Conservation (phyloP, 2,888 invertebrate genomes). For the Drosophila rubida region DNA sequence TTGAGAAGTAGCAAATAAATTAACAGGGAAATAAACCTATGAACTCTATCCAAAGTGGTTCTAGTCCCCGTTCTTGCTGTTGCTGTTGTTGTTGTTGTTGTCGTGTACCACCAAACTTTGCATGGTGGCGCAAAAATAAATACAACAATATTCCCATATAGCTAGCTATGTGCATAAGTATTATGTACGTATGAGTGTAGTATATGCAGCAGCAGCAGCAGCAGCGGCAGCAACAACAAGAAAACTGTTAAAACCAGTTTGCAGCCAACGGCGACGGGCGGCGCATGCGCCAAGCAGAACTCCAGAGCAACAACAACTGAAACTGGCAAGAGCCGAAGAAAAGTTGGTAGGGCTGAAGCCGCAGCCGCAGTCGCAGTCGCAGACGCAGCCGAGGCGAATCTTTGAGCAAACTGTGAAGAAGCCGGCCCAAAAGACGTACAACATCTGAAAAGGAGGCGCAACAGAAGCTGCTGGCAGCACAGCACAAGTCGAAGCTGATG, state of each 20-base stretch:
- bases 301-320: constrained; percentile 28
- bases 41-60: constrained; percentile 21
- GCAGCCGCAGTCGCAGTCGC: no score
- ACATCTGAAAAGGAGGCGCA: constrained; percentile 54
- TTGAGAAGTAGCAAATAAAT: constrained; percentile 10
- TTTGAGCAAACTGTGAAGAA: constrained; percentile 71
- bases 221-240: constrained; percentile 32
- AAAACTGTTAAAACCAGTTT: constrained; percentile 74
- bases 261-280: constrained; percentile 31
- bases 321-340: constrained; percentile 37
- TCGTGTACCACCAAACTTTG: constrained; percentile 52
- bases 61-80: constrained; percentile 6
- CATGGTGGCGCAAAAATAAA: constrained; percentile 48
- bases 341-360: constrained; percentile 55
- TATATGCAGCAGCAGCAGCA: constrained; percentile 31
- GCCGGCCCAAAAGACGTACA: constrained; percentile 51
- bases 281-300: constrained; percentile 67
- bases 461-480: constrained; percentile 53
- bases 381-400: constrained; percentile 63
- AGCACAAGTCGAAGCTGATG: constrained; percentile 18
- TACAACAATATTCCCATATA: constrained; percentile 36
- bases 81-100: constrained; percentile 17
- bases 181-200: constrained; percentile 5
- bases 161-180: constrained; percentile 18
- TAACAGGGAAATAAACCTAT: constrained; percentile 5